Evolutionary conservation across 2,888 invertebrate species (phyloP).

Genomic region (Pachycephus smyrnensis): DNA sequence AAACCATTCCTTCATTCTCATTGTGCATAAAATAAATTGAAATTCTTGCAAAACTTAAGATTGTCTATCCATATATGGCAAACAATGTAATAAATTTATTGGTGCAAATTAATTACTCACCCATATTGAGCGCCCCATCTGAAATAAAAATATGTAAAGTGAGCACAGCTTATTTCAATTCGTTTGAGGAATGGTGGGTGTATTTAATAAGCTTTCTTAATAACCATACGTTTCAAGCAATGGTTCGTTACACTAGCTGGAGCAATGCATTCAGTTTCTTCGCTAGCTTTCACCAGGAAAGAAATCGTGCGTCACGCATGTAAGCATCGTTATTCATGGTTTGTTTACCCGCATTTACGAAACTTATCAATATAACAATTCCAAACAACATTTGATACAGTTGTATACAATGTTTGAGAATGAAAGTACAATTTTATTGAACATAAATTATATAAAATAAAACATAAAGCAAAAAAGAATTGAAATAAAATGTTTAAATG

Average conservation of each 20-base stretch:
- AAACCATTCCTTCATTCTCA: conserved; percentile 3
- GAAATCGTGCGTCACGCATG: conserved; percentile 60
- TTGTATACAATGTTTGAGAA: neutral
- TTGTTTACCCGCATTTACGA: neutral
- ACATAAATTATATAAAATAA: neutral
- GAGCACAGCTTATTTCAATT: neutral
- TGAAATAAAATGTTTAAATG: conserved; percentile 8
- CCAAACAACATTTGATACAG: neutral
- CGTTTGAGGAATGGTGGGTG: conserved; percentile 2
- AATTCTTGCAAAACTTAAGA: neutral
- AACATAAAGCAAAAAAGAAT: neutral
- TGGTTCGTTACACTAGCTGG: conserved; percentile 44
- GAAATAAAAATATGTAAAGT: conserved; percentile 40
- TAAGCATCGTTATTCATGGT: conserved; percentile 52
- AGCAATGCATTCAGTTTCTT: conserved; percentile 48
- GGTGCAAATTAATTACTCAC: conserved; percentile 45
- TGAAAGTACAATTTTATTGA: neutral
- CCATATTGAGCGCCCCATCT: conserved; percentile 65
- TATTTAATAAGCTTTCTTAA: neutral
- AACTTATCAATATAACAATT: neutral
- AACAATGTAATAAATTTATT: neutral
- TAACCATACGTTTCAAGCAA: neutral
- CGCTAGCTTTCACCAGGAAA: conserved; percentile 63
- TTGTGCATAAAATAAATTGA: neutral
- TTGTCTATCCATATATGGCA: neutral